Percentiles rank a stretch among this genome's conserved stretches.
phyloP scores from a whole-genome alignment of 2,888 invertebrate species.

The Microplitis deprimator region DNA sequence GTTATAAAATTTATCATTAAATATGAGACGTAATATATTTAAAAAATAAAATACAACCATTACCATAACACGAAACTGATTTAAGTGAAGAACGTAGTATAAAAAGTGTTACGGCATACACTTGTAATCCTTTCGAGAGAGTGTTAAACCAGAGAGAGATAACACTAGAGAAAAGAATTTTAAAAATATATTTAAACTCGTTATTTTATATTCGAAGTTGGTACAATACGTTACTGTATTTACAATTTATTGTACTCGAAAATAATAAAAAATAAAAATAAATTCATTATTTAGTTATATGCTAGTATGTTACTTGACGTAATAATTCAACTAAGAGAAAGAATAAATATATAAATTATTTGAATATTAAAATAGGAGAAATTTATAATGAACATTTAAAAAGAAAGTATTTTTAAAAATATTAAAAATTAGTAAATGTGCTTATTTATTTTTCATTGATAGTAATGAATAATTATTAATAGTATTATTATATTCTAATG shows the following conservation, averaged over 20 bases:
- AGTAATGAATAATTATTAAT: background rate
- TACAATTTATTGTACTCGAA: background rate
- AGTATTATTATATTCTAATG: background rate
- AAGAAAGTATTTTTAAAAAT: background rate
- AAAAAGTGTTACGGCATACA: conserved; percentile 19
- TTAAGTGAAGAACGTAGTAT: conserved; percentile 16
- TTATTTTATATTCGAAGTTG: background rate
- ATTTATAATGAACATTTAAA: background rate
- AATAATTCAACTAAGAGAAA: background rate
- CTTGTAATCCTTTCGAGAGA: conserved; percentile 10
- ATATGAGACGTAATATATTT: background rate
- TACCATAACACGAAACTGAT: conserved; percentile 26
- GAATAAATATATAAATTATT: background rate
- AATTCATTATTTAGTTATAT: background rate
- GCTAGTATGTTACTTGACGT: no score
- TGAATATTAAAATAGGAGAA: background rate
- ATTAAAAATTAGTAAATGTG: background rate
- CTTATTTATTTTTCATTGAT: background rate
- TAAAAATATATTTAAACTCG: background rate
- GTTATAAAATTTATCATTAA: background rate
- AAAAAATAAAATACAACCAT: background rate
- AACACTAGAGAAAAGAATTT: background rate
- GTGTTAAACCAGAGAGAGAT: background rate
- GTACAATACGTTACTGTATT: background rate
- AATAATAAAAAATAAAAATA: background rate